Evolutionary conservation across 1,140 invertebrate genomes (phyloP).

Genomic region (Eupristina koningsbergeri): DNA sequence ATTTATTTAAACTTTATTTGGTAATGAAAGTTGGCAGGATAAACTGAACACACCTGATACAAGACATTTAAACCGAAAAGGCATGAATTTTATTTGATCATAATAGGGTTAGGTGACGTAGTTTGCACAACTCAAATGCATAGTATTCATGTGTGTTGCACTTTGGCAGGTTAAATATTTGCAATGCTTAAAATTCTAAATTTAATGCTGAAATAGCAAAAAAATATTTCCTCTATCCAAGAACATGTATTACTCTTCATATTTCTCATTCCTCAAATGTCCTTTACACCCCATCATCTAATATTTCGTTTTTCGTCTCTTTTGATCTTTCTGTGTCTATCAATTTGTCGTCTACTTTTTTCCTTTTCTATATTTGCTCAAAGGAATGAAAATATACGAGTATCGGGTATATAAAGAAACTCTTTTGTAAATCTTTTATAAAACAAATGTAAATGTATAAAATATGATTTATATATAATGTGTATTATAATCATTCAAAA

Average conservation of each 20-base stretch:
- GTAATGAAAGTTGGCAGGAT: not conserved
- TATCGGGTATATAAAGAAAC: not conserved
- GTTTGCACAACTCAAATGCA: not conserved
- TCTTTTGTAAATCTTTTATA: no score
- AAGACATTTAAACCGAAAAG: not conserved
- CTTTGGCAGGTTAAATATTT: not conserved
- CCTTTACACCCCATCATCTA: not conserved
- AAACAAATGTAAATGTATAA: no score
- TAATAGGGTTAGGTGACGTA: not conserved
- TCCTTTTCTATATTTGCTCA: not conserved
- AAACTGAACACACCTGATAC: not conserved
- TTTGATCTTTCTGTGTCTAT: no score
- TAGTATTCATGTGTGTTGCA: not conserved
- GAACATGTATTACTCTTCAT: not conserved
- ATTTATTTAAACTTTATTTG: no score
- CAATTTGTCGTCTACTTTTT: not conserved
- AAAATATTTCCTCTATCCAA: not conserved
- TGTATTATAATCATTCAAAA: no score
- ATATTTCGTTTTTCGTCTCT: not conserved
- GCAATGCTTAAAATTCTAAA: not conserved
- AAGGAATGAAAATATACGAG: not conserved
- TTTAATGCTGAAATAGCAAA: conserved; percentile 17
- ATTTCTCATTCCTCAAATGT: not conserved
- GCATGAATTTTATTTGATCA: not conserved
- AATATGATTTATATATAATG: no score